phyloP scores from a whole-genome alignment of 1,140 invertebrate genomes.

The Heliothis virescens region DNA sequence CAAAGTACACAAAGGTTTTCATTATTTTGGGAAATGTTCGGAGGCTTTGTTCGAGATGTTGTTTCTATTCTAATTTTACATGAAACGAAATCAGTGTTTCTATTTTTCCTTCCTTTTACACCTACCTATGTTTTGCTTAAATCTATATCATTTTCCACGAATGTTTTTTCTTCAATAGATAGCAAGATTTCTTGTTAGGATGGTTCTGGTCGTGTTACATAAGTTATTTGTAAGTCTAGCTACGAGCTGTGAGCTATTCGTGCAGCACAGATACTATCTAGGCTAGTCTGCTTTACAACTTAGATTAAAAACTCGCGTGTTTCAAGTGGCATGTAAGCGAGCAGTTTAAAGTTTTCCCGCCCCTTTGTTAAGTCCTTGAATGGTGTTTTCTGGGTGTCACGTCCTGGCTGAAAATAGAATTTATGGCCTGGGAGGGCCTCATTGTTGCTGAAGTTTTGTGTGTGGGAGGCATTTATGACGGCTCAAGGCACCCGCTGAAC shows the following conservation, averaged over 20 bases:
- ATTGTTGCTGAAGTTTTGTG: slow-evolving; percentile 25
- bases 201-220: neutral
- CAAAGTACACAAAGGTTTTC: slow-evolving; percentile 9
- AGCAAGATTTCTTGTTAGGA: too few species aligned
- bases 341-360: slow-evolving; percentile 29
- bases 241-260: slow-evolving; percentile 29
- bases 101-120: too few species aligned
- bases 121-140: too few species aligned
- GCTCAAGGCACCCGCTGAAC: neutral
- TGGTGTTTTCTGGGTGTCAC: slow-evolving; percentile 2
- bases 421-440: neutral
- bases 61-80: neutral
- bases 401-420: slow-evolving; percentile 30
- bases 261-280: slow-evolving; percentile 34
- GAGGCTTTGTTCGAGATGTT: neutral
- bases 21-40: slow-evolving; percentile 5
- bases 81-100: too few species aligned
- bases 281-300: slow-evolving; percentile 17
- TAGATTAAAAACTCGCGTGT: slow-evolving; percentile 40
- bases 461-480: neutral
- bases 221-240: neutral
- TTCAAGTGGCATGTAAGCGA: slow-evolving; percentile 17
- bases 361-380: slow-evolving; percentile 18
- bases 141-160: too few species aligned
- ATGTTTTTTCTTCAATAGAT: too few species aligned